Base-by-base conservation (phyloP, 2,797 vertebrate genomes). In the Pipistrellus pygmaeus region DNA sequence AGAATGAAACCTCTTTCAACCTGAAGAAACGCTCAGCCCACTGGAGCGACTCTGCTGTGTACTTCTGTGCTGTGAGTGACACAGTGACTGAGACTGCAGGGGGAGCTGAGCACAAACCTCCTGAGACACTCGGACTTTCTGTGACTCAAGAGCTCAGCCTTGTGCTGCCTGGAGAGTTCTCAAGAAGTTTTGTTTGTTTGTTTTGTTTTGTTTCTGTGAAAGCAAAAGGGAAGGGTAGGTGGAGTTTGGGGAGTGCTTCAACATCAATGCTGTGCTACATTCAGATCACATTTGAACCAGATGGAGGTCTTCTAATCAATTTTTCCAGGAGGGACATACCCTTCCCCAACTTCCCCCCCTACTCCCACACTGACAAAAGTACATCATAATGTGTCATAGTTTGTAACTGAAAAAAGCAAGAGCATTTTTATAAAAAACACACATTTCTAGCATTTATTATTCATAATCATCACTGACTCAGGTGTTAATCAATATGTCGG, bases 21-120 rank as follows among this genome's bases (percentile, higher is more conserved):
- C 32, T 90, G 68, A 73, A 2, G 41, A 93, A 95, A 76, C 2
- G 0, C 12, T 35, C 68, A 35, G 68, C 81, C 18, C 32, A 21
- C 17, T 18, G 20, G 82, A 90, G 17, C 0, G 57, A 93, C 69
- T 5, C 27, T 0, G 41, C 68, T 4, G 0, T 4, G 21, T 82
- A 86, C 75, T 93, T 86, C 76, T 90, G 94, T 32, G 69, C 35
- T 32, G 1, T 76, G n/a, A 82, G 21, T 15, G 88, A 48, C 94
- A 83, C 83, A 72, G 44, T 46, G 30, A 13, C 8, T 57, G 62
- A 17, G 77, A 12, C 71, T 72, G 44, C 66, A 84, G 46, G 87
- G 64, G 53, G 76, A 87, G 69, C 25, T 48, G 71, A 55, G 4
- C 55, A 44, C 64, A 84, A 93, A 91, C 20, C n/a, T 88, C 2